These are phyloP conservation scores for Drosophila sordidula DNA, from an alignment of 2,888 invertebrate species.

Conservation along the genomic window DNA sequence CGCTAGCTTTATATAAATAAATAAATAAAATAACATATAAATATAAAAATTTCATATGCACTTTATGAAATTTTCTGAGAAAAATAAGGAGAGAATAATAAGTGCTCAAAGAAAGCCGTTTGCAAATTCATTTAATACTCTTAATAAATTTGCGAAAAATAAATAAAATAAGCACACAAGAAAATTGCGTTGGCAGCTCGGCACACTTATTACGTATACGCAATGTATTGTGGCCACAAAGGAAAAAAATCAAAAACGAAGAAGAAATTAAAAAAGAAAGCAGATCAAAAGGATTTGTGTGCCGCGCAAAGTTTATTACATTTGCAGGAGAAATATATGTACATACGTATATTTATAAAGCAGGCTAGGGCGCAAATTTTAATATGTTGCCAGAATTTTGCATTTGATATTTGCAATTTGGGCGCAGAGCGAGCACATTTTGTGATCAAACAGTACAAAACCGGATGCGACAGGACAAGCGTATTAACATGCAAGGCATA, in stretches of 20 bases:
- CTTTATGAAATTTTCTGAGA: conserved; percentile 31
- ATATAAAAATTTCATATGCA: conserved; percentile 45
- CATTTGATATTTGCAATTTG: conserved; percentile 73
- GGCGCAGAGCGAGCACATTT: conserved; percentile 40
- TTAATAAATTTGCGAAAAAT: conserved; percentile 55
- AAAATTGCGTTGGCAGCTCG: conserved; percentile 44
- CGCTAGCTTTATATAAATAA: neutral
- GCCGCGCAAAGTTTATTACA: conserved; percentile 55
- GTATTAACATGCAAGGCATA: conserved; percentile 70
- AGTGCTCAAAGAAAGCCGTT: conserved; percentile 12
- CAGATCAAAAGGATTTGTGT: conserved; percentile 74
- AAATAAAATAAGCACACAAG: conserved; percentile 54
- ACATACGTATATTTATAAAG: neutral
- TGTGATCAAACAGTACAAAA: conserved; percentile 36
- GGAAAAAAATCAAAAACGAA: conserved; percentile 6
- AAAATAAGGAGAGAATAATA: neutral
- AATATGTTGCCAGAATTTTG: conserved; percentile 71
- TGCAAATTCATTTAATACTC: conserved; percentile 41
- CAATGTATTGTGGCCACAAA: conserved; percentile 59
- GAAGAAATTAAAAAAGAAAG: conserved; percentile 63
- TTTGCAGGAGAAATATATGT: conserved; percentile 22
- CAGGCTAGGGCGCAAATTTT: conserved; percentile 25
- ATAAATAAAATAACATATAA: conserved; percentile 23
- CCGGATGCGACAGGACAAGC: conserved; percentile 49
- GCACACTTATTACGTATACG: conserved; percentile 61